phyloP scores from a whole-genome alignment of 2,888 invertebrate species.

The Nomada ruficornis region DNA sequence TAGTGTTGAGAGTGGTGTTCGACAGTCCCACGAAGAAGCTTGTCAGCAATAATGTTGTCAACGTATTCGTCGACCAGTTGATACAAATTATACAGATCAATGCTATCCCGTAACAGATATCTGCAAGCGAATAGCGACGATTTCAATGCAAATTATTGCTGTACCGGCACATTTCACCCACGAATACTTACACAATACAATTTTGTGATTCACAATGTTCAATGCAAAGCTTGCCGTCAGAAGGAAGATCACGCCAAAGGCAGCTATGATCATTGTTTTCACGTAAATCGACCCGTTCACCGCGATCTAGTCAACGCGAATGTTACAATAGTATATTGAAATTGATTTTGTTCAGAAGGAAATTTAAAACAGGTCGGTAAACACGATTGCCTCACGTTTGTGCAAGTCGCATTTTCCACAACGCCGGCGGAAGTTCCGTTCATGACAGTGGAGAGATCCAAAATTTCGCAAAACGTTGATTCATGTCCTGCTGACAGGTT shows the following conservation, averaged over 20 bases:
- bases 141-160: not conserved
- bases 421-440: not conserved
- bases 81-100: conserved; percentile 67
- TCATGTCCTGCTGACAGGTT: conserved; percentile 15
- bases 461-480: conserved; percentile 77
- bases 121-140: conserved; percentile 36
- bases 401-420: conserved; percentile 24
- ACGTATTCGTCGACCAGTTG: conserved; percentile 74
- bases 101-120: conserved; percentile 63
- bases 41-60: conserved; percentile 70
- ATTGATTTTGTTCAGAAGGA: not conserved
- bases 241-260: conserved; percentile 54
- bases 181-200: conserved; percentile 68
- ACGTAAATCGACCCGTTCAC: conserved; percentile 70
- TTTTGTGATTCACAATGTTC: conserved; percentile 70
- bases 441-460: conserved; percentile 66
- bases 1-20: conserved; percentile 79
- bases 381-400: conserved; percentile 37
- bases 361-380: not conserved
- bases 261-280: conserved; percentile 69
- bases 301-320: conserved; percentile 35
- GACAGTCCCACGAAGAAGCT: conserved; percentile 72
- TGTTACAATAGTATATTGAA: too few relatives aligned
- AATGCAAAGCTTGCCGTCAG: conserved; percentile 64
- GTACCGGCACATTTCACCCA: not conserved